Percentiles rank a stretch among this genome's conserved stretches.
Evolutionary conservation across 2,797 vertebrate genomes (phyloP).

Genomic region (Rhinophrynus dorsalis): DNA sequence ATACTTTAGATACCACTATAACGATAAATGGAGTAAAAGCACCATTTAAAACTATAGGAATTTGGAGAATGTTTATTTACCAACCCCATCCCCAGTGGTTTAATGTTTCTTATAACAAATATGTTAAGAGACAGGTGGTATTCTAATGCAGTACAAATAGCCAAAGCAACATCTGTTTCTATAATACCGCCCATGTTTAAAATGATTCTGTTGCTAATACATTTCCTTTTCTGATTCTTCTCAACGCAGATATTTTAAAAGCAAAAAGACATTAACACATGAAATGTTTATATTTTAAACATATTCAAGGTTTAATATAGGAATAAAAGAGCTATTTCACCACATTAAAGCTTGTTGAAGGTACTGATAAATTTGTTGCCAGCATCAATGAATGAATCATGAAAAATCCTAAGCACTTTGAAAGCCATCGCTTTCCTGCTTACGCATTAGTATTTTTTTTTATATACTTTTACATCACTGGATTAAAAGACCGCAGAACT

Average conservation of each 20-base stretch:
- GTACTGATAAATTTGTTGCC: constrained; percentile 72
- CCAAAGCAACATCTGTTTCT: constrained; percentile 68
- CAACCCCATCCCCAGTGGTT: too few relatives aligned
- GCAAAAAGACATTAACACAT: constrained; percentile 78
- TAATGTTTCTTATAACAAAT: not conserved
- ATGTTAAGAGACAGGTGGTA: constrained; percentile 70
- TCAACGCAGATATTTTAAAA: constrained; percentile 82
- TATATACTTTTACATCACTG: too few relatives aligned
- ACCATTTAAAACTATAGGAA: too few relatives aligned
- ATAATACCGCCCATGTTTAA: constrained; percentile 64
- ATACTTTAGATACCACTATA: too few relatives aligned
- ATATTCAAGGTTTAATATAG: constrained; percentile 67
- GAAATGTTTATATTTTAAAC: constrained; percentile 69
- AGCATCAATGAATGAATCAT: constrained; percentile 58
- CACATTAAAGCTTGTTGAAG: constrained; percentile 62
- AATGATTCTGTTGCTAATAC: constrained; percentile 77
- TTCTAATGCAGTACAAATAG: constrained; percentile 67
- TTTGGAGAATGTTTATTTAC: too few relatives aligned
- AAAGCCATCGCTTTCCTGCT: too few relatives aligned
- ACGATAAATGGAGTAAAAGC: too few relatives aligned
- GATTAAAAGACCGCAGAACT: too few relatives aligned
- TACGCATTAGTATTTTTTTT: too few relatives aligned
- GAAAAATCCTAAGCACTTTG: too few relatives aligned
- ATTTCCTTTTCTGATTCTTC: constrained; percentile 66
- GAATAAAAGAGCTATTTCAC: constrained; percentile 64